phyloP scores from a whole-genome alignment of 2,888 invertebrate species.

The Pelosia muscerda region DNA sequence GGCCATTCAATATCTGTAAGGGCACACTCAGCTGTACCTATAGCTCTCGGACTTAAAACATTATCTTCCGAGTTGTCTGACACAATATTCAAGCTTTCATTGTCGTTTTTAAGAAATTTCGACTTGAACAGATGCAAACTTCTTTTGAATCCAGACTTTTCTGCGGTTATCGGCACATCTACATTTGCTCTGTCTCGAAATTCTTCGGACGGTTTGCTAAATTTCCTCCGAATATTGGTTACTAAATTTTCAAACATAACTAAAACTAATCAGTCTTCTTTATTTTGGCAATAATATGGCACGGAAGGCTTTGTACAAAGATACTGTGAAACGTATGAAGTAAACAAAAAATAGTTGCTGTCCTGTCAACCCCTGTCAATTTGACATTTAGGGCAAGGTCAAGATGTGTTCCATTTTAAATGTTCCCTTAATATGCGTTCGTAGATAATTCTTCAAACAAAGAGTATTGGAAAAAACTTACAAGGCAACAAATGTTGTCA shows the following conservation, averaged over 20 bases:
- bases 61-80: slow-evolving; percentile 69
- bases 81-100: slow-evolving; percentile 49
- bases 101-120: slow-evolving; percentile 68
- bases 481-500: slow-evolving; percentile 90
- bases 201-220: slow-evolving; percentile 74
- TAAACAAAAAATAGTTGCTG: slow-evolving; percentile 62
- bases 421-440: slow-evolving; percentile 22
- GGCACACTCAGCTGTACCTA: slow-evolving; percentile 77
- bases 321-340: slow-evolving; percentile 49
- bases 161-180: slow-evolving; percentile 61
- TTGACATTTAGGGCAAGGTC: slow-evolving; percentile 84
- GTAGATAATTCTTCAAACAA: slow-evolving; percentile 6
- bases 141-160: slow-evolving; percentile 71
- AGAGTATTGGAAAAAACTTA: slow-evolving; percentile 73
- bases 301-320: slow-evolving; percentile 65
- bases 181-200: slow-evolving; percentile 53
- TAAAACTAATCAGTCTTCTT: slow-evolving; percentile 79
- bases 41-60: slow-evolving; percentile 86
- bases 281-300: slow-evolving; percentile 77
- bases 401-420: slow-evolving; percentile 68
- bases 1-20: slow-evolving; percentile 87
- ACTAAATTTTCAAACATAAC: slow-evolving; percentile 82
- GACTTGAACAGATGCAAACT: slow-evolving; percentile 72
- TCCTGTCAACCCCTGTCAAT: slow-evolving; percentile 63
- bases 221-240: slow-evolving; percentile 77